Evolutionary conservation across 2,888 invertebrate species (phyloP).

Genomic region (Balanococcus diminutus): DNA sequence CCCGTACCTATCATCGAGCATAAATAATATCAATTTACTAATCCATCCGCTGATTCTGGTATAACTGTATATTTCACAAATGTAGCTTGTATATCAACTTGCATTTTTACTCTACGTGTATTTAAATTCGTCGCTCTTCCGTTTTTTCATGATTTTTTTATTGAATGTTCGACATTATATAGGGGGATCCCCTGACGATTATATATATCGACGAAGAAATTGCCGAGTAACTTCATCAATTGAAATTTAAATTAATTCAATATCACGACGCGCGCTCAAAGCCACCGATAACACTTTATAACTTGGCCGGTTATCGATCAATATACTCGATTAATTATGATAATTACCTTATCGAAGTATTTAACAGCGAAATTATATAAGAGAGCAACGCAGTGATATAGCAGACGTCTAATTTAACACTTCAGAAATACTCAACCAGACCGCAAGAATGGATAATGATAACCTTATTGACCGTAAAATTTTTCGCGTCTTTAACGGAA

Average conservation of each 20-base stretch:
- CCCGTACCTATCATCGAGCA: not conserved
- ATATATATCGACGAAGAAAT: not conserved
- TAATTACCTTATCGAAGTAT: not conserved
- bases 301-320: not conserved
- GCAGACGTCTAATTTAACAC: not conserved
- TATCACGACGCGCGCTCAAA: not conserved
- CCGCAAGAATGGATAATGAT: not conserved
- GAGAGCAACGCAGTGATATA: not conserved
- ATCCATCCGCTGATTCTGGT: not conserved
- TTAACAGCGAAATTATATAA: not conserved
- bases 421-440: not conserved
- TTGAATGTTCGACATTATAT: not conserved
- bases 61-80: not conserved
- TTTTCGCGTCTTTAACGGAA: not conserved
- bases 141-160: not conserved
- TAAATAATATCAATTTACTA: not conserved
- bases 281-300: not conserved
- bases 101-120: not conserved
- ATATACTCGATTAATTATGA: not conserved
- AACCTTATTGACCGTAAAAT: not conserved
- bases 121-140: not conserved
- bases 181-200: not conserved
- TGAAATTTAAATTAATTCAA: not conserved
- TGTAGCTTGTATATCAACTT: not conserved
- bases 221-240: not conserved